These are phyloP conservation scores for Leptopilina clavipes DNA, from an alignment of 1,140 invertebrate genomes.

Conservation along the genomic window DNA sequence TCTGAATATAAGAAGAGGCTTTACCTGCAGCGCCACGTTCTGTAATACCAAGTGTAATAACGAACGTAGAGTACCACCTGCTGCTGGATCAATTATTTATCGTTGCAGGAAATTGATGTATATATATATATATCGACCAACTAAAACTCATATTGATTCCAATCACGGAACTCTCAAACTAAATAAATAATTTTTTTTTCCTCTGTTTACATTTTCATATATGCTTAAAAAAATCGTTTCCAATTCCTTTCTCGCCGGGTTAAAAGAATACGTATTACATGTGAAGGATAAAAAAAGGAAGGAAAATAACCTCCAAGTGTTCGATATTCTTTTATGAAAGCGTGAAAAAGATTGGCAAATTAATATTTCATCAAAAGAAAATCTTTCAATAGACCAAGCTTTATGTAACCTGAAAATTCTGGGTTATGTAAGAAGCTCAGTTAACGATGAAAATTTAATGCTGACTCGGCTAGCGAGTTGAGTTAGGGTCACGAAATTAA, in stretches of 20 bases:
- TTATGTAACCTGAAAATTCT: conserved; percentile 1
- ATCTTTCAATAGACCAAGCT: neutral
- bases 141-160: conserved; percentile 53
- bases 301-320: too few species aligned
- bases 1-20: conserved; percentile 35
- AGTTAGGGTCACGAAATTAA: conserved; percentile 16
- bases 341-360: neutral
- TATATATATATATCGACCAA: conserved; percentile 47
- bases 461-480: neutral
- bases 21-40: conserved; percentile 22
- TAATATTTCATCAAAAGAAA: neutral
- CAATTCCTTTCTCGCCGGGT: neutral
- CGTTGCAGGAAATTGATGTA: conserved; percentile 37
- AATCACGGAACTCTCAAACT: conserved; percentile 48
- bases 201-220: neutral
- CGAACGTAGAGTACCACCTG: conserved; percentile 51
- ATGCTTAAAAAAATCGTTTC: conserved; percentile 37
- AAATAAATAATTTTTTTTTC: conserved; percentile 48
- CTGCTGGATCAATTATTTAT: conserved; percentile 57
- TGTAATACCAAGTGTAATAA: conserved; percentile 24
- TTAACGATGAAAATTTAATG: conserved; percentile 1
- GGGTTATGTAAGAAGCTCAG: neutral
- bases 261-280: too few species aligned
- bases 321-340: neutral
- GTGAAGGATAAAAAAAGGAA: too few species aligned